Evolutionary conservation across 2,797 vertebrate species (phyloP), one percentile per base, ranked within the genome.

Genomic region (Helarctos malayanus): DNA sequence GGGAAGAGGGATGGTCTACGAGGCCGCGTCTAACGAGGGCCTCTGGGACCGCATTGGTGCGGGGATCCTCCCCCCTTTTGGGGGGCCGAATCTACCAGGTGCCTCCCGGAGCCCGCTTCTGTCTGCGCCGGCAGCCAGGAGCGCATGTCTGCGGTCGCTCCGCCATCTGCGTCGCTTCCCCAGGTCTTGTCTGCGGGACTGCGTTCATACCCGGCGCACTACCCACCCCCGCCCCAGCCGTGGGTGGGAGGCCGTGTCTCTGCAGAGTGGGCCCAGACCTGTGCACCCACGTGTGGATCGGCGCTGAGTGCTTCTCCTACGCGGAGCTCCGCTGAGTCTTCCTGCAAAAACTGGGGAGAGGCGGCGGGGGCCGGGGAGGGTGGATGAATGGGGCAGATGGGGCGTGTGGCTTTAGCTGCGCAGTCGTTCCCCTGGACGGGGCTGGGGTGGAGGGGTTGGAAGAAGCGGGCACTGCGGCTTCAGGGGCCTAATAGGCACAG

Each of bases 261-360:
- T 69, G 94, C 59, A 3, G 94, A 87, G 96, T 78, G 97, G 97
- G 96, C 93, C 96, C 81, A 41, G 94, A 76, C 47, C 3, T 47
- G 93, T 89, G 96, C 95, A 95, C 95, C 98, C 95, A 97, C 95
- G 95, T 97, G 98, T 90, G 84, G 65, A 61, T 90, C 91, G 92
- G 80, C 12, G 83, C 35, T 23, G 89, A 92, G 95, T 38, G 89
- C 96, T 71, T 54, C 83, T 91, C 96, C 96, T 89, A 88, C 93
- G 95, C 92, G 69, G 63, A 41, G 80, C 80, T 93, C 82, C 54
- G 8, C 52, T 2, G 85, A 80, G 79, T 85, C 91, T 91, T 88
- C 49, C 71, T 95, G 63, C 68, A 23, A 73, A 93, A 87, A 52
- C 95, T 65, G 81, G 94, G 79, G 73, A 75, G 38, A 71, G 68